A percentile compares a stretch with the other conserved stretches of the same genome.
Evolutionary conservation across 1,140 invertebrate genomes (phyloP).

Genomic region (Pseudomyrmex pallidus): DNA sequence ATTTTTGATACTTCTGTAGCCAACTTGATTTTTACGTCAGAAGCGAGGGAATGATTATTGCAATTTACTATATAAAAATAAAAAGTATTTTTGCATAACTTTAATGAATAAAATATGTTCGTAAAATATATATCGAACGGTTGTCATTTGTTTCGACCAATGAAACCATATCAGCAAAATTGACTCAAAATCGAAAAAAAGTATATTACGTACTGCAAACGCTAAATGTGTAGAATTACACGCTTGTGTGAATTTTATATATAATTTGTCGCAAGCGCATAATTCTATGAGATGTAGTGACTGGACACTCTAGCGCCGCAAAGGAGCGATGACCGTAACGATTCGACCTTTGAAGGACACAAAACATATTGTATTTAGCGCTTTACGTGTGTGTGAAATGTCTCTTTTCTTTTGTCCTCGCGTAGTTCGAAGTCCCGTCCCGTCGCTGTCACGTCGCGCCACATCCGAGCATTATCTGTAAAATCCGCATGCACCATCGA

Average conservation of each 20-base stretch:
- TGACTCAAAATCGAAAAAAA: not conserved
- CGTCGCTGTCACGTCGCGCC: not conserved
- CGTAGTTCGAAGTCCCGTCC: not conserved
- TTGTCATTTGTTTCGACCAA: too few species aligned
- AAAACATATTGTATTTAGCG: slow-evolving; percentile 49
- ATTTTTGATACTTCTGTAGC: too few species aligned
- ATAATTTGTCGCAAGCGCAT: slow-evolving; percentile 47
- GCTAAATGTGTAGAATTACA: too few species aligned
- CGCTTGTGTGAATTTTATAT: slow-evolving; percentile 1
- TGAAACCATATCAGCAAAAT: too few species aligned
- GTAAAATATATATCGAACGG: too few species aligned
- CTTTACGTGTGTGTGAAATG: slow-evolving; percentile 46
- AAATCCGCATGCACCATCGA: slow-evolving; percentile 52
- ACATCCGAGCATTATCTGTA: slow-evolving; percentile 33
- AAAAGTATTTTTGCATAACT: too few species aligned
- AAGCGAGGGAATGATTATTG: too few species aligned
- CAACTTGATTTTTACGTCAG: too few species aligned
- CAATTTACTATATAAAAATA: too few species aligned
- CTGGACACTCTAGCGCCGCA: slow-evolving; percentile 60
- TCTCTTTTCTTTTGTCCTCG: not conserved
- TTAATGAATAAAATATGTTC: too few species aligned
- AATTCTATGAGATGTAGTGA: slow-evolving; percentile 65
- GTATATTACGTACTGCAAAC: too few species aligned
- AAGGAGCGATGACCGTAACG: slow-evolving; percentile 68
- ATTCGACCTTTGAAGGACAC: slow-evolving; percentile 77